A percentile compares a stretch with the other conserved stretches of the same genome.
These are phyloP conservation scores for Bolinopsis microptera DNA, from an alignment of 37 sponge, comb jelly and placozoan genomes.

Conservation along the genomic window DNA sequence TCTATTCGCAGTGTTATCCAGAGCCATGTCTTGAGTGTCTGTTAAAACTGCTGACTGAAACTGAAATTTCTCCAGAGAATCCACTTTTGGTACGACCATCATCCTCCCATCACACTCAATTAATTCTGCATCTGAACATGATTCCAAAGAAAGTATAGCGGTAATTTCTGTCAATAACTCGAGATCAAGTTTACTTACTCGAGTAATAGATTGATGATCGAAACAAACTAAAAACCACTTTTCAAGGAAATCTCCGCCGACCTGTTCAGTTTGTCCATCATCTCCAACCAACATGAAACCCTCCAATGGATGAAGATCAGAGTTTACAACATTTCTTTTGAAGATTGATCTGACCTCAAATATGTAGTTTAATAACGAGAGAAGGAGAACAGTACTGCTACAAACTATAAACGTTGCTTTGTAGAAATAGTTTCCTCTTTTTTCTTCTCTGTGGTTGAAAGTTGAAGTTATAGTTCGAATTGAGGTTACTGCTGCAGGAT, in stretches of 20 bases:
- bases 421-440: no score
- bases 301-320: background rate
- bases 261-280: background rate
- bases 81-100: background rate
- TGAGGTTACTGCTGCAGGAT: no score
- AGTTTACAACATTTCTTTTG: no score
- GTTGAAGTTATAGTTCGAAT: no score
- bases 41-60: background rate
- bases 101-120: background rate
- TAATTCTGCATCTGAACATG: background rate
- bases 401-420: no score
- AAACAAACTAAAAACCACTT: background rate
- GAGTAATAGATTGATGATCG: background rate
- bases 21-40: background rate
- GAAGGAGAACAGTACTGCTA: no score
- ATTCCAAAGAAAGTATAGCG: background rate
- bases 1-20: background rate
- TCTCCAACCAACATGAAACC: background rate
- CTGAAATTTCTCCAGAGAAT: background rate
- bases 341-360: background rate
- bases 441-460: no score
- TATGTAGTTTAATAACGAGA: background rate
- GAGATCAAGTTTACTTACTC: background rate
- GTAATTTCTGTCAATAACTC: background rate
- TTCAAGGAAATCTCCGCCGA: background rate